A percentile compares a stretch with the other conserved stretches of the same genome.
Conservation (phyloP, 1,140 invertebrate genomes). For the Trichoplusia ni region DNA sequence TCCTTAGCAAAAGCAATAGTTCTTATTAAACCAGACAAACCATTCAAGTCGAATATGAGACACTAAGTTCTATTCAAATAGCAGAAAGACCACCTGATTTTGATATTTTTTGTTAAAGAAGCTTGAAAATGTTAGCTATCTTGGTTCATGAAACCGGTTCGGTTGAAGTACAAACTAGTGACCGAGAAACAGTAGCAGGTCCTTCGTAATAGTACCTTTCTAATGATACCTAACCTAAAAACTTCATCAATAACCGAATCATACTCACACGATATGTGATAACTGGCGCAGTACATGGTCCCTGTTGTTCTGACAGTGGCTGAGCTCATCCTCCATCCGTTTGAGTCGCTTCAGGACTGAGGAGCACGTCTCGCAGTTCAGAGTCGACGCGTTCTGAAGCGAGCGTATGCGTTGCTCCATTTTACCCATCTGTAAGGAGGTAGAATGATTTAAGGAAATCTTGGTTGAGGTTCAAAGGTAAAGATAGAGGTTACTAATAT, state of each 20-base stretch:
- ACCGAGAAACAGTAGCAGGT: neutral
- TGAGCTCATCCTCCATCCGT: conserved; percentile 82
- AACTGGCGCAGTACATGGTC: conserved; percentile 88
- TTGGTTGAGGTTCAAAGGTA: no score
- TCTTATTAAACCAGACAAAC: no score
- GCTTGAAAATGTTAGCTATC: no score
- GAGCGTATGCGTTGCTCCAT: conserved; percentile 86
- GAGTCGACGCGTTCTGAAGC: conserved; percentile 85
- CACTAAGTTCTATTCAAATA: no score
- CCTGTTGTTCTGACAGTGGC: conserved; percentile 83
- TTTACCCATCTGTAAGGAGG: conserved; percentile 87
- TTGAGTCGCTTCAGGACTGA: conserved; percentile 83
- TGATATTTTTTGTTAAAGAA: no score
- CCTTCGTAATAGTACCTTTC: neutral
- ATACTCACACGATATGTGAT: conserved; percentile 89
- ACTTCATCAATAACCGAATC: neutral
- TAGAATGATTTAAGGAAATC: no score
- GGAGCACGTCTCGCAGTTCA: conserved; percentile 86
- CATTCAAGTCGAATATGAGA: no score
- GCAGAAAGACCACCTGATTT: no score
- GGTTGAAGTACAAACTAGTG: no score
- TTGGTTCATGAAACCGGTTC: no score
- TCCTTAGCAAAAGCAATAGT: no score
- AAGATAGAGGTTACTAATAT: neutral
- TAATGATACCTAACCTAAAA: neutral